Conservation (phyloP, 2,888 invertebrate species). For the Craniophora ligustri region DNA sequence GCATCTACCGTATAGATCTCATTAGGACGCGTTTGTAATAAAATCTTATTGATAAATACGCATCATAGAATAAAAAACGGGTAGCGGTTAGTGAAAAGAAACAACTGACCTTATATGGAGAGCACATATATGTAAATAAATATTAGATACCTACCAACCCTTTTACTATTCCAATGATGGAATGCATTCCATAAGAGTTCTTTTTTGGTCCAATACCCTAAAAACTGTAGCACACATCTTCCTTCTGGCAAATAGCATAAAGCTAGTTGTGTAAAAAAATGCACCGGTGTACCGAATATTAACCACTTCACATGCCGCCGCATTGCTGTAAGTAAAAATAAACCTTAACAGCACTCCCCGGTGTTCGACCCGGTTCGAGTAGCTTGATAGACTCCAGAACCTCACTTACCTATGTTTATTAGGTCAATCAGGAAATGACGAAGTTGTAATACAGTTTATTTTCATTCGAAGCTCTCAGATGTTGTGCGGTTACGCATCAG, state of each 20-base stretch:
- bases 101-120: too few species aligned
- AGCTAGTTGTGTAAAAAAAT: conserved; percentile 14
- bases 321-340: conserved; percentile 81
- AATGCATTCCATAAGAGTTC: too few species aligned
- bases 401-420: conserved; percentile 76
- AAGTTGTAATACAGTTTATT: conserved; percentile 74
- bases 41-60: not conserved
- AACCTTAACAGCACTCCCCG: conserved; percentile 60
- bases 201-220: too few species aligned
- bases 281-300: conserved; percentile 29
- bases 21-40: conserved; percentile 24
- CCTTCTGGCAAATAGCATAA: conserved; percentile 10
- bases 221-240: not conserved
- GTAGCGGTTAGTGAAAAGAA: too few species aligned
- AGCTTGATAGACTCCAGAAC: conserved; percentile 80
- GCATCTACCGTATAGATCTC: conserved; percentile 4
- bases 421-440: conserved; percentile 80
- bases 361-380: conserved; percentile 70
- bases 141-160: too few species aligned
- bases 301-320: conserved; percentile 68
- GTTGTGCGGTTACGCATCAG: conserved; percentile 43
- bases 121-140: too few species aligned
- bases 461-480: conserved; percentile 61
- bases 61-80: not conserved
- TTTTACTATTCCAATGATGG: too few species aligned